Evolutionary conservation across 2,113 vertebrate species (phyloP).

Genomic region (Parotia lawesii): DNA sequence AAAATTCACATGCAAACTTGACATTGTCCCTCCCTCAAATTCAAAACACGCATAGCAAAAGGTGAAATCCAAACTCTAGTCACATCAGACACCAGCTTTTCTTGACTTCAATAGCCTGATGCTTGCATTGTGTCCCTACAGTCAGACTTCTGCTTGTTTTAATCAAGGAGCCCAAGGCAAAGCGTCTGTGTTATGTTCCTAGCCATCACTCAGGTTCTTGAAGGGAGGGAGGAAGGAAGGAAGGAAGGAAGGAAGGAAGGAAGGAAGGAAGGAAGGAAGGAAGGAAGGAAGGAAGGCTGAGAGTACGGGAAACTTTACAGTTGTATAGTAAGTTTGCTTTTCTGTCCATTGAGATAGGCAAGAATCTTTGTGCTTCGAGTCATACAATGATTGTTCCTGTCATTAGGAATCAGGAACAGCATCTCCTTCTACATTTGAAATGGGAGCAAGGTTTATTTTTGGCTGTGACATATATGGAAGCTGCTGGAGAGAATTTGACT

Average conservation of each 20-base stretch:
- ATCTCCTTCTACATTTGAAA: not conserved
- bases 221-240: not conserved
- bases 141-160: not conserved
- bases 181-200: not conserved
- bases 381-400: not conserved
- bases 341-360: not conserved
- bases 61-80: not conserved
- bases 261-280: not conserved
- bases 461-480: not conserved
- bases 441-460: not conserved
- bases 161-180: not conserved
- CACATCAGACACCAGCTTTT: not conserved
- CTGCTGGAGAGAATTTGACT: not conserved
- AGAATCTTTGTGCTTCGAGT: not conserved
- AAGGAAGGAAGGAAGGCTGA: not conserved
- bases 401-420: not conserved
- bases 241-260: not conserved
- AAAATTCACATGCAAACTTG: not conserved
- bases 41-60: not conserved
- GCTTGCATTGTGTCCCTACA: not conserved
- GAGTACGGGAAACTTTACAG: not conserved
- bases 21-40: not conserved
- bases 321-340: not conserved
- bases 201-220: not conserved
- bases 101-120: not conserved